These are phyloP conservation scores for Cyprinus carpio DNA, from an alignment of 2,113 vertebrate species.

Conservation along the genomic window DNA sequence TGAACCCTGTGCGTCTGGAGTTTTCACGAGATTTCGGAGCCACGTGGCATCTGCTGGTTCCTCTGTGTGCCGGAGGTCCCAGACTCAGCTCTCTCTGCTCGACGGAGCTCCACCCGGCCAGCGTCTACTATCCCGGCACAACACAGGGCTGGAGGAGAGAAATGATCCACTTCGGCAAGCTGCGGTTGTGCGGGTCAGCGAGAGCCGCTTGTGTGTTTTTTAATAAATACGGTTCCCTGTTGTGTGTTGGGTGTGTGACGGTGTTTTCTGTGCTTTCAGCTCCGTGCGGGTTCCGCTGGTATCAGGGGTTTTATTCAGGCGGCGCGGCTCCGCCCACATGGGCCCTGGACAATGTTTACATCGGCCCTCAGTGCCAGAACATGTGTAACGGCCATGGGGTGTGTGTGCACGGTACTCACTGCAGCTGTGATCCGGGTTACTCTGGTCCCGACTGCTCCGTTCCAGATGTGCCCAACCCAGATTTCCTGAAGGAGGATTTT, in stretches of 20 bases:
- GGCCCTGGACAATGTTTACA: conserved; percentile 94
- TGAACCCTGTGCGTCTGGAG: conserved; percentile 86
- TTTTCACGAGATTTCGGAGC: conserved; percentile 95
- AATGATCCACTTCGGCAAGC: conserved; percentile 90
- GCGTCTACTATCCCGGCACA: conserved; percentile 91
- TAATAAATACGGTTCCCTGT: neutral
- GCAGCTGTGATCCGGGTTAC: conserved; percentile 87
- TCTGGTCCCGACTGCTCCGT: conserved; percentile 89
- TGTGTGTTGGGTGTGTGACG: neutral
- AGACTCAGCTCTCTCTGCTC: conserved; percentile 91
- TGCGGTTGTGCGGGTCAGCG: conserved; percentile 93
- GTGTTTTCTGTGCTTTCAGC: conserved; percentile 68
- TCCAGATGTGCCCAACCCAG: conserved; percentile 87
- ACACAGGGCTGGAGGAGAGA: conserved; percentile 95
- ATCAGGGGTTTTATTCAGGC: conserved; percentile 91
- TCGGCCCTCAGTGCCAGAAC: conserved; percentile 95
- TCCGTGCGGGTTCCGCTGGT: conserved; percentile 96
- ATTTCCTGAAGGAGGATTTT: conserved; percentile 98
- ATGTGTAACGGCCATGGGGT: conserved; percentile 96
- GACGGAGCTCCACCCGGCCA: conserved; percentile 93
- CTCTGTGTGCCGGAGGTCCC: conserved; percentile 90
- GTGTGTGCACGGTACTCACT: conserved; percentile 87
- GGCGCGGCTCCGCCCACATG: conserved; percentile 89
- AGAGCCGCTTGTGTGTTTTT: neutral
- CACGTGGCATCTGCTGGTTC: conserved; percentile 94